Percentiles rank a stretch among this genome's conserved stretches.
phyloP scores from a whole-genome alignment of 2,113 vertebrate genomes.

The Urocitellus parryii region DNA sequence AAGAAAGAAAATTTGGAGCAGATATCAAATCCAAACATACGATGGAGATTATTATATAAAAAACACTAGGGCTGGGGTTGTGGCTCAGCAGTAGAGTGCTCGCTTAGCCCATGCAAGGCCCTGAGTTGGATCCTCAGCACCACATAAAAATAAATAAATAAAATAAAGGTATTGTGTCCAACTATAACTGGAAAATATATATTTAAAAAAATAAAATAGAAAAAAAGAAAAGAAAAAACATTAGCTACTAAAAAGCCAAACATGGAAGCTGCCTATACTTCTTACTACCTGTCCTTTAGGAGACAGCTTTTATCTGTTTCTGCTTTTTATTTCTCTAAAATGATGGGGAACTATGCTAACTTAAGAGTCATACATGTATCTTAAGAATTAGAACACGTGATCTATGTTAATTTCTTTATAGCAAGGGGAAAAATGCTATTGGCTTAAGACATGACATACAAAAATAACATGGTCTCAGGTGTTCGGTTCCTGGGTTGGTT shows the following conservation, averaged over 20 bases:
- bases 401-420: not conserved
- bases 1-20: not conserved
- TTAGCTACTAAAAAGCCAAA: not conserved
- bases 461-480: not conserved
- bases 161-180: no score
- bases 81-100: no score
- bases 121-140: no score
- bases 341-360: not conserved
- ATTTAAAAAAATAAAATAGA: no score
- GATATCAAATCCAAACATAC: not conserved
- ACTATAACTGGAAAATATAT: no score
- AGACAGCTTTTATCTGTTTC: not conserved
- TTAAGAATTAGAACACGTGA: not conserved
- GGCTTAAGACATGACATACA: not conserved
- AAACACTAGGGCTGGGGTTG: not conserved
- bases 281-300: not conserved
- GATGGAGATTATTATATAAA: not conserved
- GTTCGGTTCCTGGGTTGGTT: not conserved
- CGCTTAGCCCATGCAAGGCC: no score
- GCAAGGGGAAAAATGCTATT: not conserved
- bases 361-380: not conserved
- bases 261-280: not conserved
- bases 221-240: not conserved
- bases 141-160: no score
- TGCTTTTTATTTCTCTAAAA: constrained; percentile 32